phyloP scores from a whole-genome alignment of 2,888 invertebrate species.

The Tipula unca region DNA sequence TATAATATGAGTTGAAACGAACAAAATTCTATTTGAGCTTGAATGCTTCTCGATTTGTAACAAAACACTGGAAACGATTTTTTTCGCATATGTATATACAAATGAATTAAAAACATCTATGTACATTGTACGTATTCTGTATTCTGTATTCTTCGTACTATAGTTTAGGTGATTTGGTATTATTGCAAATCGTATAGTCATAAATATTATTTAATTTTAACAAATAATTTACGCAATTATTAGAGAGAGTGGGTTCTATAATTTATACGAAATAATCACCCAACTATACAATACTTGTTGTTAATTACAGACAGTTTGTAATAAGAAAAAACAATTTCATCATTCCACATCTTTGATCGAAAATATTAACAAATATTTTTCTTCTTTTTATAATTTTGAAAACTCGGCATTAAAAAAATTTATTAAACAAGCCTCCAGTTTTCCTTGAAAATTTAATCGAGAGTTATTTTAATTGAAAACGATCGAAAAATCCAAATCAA shows the following conservation, averaged over 20 bases:
- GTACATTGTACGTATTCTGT: no score
- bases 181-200: background rate
- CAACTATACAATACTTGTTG: background rate
- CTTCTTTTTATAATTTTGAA: background rate
- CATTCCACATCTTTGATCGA: background rate
- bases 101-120: no score
- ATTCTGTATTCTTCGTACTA: no score
- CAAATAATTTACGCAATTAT: background rate
- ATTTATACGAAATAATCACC: background rate
- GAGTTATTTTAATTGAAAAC: background rate
- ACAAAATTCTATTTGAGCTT: no score
- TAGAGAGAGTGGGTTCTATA: background rate
- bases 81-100: no score
- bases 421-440: background rate
- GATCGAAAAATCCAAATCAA: background rate
- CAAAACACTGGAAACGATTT: no score
- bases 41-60: no score
- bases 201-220: background rate
- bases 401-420: background rate
- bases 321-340: background rate
- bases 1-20: no score
- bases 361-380: background rate
- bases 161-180: background rate
- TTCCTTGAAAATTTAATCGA: background rate
- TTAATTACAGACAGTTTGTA: background rate